Base-by-base conservation (phyloP, 53 echinoderm and acorn worm genomes). In the Paracentrotus lividus region DNA sequence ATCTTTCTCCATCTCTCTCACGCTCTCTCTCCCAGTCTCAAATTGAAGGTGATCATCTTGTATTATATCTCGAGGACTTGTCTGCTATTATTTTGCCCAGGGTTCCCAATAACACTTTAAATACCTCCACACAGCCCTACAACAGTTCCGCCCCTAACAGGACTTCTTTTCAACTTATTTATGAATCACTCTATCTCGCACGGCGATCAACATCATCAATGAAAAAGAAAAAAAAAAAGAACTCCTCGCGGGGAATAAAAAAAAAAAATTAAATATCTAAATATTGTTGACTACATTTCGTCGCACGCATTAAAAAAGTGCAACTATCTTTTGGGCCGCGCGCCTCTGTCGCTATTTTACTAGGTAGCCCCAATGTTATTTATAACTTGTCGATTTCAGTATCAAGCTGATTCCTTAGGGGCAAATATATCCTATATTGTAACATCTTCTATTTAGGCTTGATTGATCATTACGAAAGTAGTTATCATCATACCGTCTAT, bases 151-250 rank as follows among this genome's bases (percentile, higher is more conserved):
- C 86, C 56, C 86, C 53, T 36, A 54, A 33, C 56, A 15, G 18
- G 24, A 32, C 56, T 56, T 65, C 65, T 59, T 26, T 89, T 89
- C 89, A 61, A 31, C 64, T 44, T 42, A 89, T 60, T 65, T 33
- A 40, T 89, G 89, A 89, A 89, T 89, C 60, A 89, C 60, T 89
- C n/a, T 89, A 89, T 89, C 89, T 56, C 44, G 42, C 45, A 64
- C 44, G 42, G n/a, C 58, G 55, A 89, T 89, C 89, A 89, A 64
- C 66, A 86, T 10, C 81, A 81, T 81, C 81, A 81, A 78, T 78
- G 81, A 78, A 78, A 5, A n/a, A n/a, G n/a, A n/a, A n/a, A n/a
- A n/a, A n/a, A n/a, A n/a, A n/a, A 33, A 44, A 36, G 81, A 78
- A 78, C 47, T 78, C 81, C 81, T 78, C 47, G 8, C 24, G 81